Base-by-base conservation (phyloP, 2,797 vertebrate species). In the Ciconia nigra region DNA sequence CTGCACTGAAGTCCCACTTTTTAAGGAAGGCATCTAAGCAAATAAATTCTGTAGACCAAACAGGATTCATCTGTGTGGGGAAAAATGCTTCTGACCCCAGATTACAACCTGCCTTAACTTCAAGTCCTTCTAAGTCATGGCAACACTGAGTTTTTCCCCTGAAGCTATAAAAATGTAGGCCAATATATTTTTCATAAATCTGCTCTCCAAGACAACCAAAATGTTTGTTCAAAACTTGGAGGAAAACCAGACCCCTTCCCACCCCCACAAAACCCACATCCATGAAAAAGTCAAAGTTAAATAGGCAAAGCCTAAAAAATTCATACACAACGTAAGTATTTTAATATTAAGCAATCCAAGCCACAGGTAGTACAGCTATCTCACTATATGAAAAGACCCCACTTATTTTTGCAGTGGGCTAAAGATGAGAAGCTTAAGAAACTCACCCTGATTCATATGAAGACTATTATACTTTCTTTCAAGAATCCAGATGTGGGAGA, bases 141-240 rank as follows among this genome's bases (percentile, higher is more conserved):
- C 15, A 83, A 57, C 15, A 29, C 5, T 6, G 13, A 44, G 9
- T 55, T 73, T 54, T 52, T 14, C 25, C 12, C 33, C 28, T 19
- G 4, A 83, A 78, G 5, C 26, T 63, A 7, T 26, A 67, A 81
- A 71, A 31, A 33, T 4, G 5, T 44, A 83, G 58, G 49, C 25
- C 92, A 41, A 89, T 73, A 35, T 15, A 35, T 80, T 61, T 94
- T 46, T 74, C 19, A 54, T 51, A 83, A 21, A 55, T 39, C 46
- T 71, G 31, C 17, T 96, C 74, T 93, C 82, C 79, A 95, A 95
- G 84, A 90, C 69, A 87, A 94, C 44, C 20, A 81, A 91, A 85
- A 42, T 1, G 4, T 67, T 95, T 71, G 24, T 76, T 88, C 63
- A 67, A 89, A 74, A 59, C 54, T 47, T 26, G 1, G 37, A 79